Evolutionary conservation across 2,888 invertebrate species (phyloP), one percentile per base, ranked within the genome.

Genomic region (Ctenicera cuprea): DNA sequence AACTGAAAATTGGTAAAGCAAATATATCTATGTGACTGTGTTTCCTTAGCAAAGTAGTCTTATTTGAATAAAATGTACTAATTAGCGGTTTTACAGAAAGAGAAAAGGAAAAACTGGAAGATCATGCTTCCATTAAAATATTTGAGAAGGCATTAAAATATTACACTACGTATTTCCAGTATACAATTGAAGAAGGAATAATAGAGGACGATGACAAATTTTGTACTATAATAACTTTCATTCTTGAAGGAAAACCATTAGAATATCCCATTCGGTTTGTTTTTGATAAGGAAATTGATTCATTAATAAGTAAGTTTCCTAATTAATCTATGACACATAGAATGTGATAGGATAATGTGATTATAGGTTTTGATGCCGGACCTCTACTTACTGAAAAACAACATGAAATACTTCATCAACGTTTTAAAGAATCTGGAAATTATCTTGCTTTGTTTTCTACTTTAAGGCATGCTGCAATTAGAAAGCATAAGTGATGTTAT

Each of bases 301-400:
- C 33, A 9, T 26, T 65, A 12, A 12, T 52, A 37, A 37, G 65
- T 65, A 65, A 22, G 65, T 30, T n/a, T n/a, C 20, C 12, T 20
- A 11, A 7, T 26, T 45, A 45, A 14, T 14, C 5, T 16, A 18
- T 45, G n/a, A 14, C 7, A 38, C 18, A 12, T 61, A 38, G 0
- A 38, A 45, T 33, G 33, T 33, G 9, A 33, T 33, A 14, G 7
- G n/a, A n/a, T 33, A 33, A 33, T 4, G 7, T 1, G 11, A n/a
- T 50, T 64, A 11, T 52, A 65, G 65, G 37, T 50, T 65, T 65
- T 37, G 16, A 26, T 38, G 65, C 65, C 20, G 50, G 37, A 16
- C 52, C 37, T 20, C 16, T 65, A 18, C 14, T 65, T 0, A 38
- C 18, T 5, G 26, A 18, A 52, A 16, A 65, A 37, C 52, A 65